These are phyloP conservation scores for Globicephala melas DNA, from an alignment of 2,113 vertebrate genomes.

Conservation along the genomic window DNA sequence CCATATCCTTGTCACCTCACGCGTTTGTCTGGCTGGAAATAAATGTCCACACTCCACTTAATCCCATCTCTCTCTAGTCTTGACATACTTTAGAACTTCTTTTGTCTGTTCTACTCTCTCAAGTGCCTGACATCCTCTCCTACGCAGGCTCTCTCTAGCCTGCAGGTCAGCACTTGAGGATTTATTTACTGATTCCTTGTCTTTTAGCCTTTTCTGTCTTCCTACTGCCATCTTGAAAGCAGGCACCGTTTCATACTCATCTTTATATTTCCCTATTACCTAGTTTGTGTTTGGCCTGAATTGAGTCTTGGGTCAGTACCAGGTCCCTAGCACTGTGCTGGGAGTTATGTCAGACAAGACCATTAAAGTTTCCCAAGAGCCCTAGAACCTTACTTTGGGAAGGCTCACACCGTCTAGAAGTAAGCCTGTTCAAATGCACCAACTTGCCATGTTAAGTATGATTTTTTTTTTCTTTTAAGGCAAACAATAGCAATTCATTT, in stretches of 20 bases:
- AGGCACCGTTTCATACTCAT: neutral
- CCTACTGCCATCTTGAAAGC: neutral
- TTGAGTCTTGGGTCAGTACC: neutral
- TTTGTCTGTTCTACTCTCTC: neutral
- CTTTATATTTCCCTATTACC: neutral
- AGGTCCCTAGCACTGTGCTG: neutral
- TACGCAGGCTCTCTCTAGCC: neutral
- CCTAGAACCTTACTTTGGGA: neutral
- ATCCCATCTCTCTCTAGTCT: neutral
- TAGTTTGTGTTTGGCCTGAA: neutral
- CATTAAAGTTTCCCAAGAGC: neutral
- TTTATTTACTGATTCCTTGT: neutral
- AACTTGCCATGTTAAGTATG: neutral
- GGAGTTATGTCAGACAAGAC: neutral
- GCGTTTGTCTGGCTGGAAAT: neutral
- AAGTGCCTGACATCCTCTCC: neutral
- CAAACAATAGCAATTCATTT: neutral
- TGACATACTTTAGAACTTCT: no score
- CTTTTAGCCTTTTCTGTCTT: neutral
- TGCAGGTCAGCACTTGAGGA: neutral
- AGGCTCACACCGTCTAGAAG: neutral
- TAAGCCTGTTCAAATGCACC: neutral
- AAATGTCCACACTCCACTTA: neutral
- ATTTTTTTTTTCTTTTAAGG: neutral
- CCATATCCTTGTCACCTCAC: no score